phyloP scores from a whole-genome alignment of 2,113 vertebrate genomes.

The Oenanthe oenanthe region DNA sequence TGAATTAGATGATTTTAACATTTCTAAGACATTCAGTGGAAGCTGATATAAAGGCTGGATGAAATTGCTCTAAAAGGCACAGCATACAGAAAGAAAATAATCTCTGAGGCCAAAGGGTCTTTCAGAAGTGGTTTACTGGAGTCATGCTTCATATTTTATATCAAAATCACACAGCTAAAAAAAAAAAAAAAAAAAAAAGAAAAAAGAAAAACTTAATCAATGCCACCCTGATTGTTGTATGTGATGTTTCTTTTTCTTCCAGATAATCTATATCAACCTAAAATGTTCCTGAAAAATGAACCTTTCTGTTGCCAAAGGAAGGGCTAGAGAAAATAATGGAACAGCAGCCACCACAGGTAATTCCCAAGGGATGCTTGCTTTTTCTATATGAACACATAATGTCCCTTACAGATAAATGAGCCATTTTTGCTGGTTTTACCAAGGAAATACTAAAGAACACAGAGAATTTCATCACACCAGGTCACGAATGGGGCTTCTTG shows the following conservation, averaged over 20 bases:
- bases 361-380: background rate
- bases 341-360: background rate
- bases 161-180: background rate
- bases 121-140: background rate
- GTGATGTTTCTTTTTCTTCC: background rate
- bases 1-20: background rate
- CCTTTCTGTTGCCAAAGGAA: background rate
- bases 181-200: background rate
- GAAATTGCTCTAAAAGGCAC: background rate
- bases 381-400: background rate
- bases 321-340: background rate
- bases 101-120: background rate
- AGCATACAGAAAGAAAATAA: background rate
- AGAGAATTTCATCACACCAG: background rate
- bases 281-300: background rate
- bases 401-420: background rate
- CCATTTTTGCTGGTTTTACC: background rate
- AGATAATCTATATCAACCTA: background rate
- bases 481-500: fast-evolving
- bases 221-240: background rate
- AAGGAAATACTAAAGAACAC: background rate
- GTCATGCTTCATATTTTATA: background rate
- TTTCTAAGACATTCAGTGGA: background rate
- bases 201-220: background rate
- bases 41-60: background rate